A percentile compares a stretch with the other conserved stretches of the same genome.
Conservation (phyloP, 2,888 invertebrate species). For the Acrobasis consociella region DNA sequence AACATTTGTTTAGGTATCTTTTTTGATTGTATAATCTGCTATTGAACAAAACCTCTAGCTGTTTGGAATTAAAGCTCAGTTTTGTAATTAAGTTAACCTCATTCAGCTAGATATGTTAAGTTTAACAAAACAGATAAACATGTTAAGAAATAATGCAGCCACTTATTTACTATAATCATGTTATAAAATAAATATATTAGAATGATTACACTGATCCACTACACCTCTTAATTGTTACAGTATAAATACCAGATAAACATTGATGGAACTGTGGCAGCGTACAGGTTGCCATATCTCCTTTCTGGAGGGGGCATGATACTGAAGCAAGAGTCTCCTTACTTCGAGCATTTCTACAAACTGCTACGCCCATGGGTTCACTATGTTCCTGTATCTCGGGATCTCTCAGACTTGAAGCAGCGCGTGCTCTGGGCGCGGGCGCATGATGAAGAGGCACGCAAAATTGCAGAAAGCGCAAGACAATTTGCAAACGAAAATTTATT, state of each 20-base stretch:
- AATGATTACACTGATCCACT: background rate
- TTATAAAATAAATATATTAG: background rate
- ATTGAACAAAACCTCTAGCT: too few species aligned
- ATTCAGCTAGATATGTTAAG: too few species aligned
- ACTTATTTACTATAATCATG: too few species aligned
- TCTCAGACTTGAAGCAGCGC: conserved; percentile 90
- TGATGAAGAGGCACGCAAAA: conserved; percentile 85
- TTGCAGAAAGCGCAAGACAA: conserved; percentile 85
- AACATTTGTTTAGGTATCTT: too few species aligned
- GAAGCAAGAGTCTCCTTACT: conserved; percentile 96
- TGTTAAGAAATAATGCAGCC: too few species aligned
- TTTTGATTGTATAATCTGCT: too few species aligned
- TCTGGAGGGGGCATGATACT: conserved; percentile 94
- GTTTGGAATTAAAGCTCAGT: too few species aligned
- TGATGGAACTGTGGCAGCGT: conserved; percentile 98
- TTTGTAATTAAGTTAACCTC: too few species aligned
- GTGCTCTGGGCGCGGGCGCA: conserved; percentile 90
- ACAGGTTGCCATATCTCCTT: conserved; percentile 95
- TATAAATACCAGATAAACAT: conserved; percentile 97
- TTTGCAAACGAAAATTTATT: conserved; percentile 90
- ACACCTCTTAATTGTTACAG: conserved; percentile 78
- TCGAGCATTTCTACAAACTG: conserved; percentile 95
- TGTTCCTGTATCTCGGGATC: conserved; percentile 90
- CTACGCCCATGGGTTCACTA: conserved; percentile 91
- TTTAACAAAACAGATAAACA: too few species aligned